phyloP scores from a whole-genome alignment of 1,140 invertebrate species.

The Meloidogyne floridensis region DNA sequence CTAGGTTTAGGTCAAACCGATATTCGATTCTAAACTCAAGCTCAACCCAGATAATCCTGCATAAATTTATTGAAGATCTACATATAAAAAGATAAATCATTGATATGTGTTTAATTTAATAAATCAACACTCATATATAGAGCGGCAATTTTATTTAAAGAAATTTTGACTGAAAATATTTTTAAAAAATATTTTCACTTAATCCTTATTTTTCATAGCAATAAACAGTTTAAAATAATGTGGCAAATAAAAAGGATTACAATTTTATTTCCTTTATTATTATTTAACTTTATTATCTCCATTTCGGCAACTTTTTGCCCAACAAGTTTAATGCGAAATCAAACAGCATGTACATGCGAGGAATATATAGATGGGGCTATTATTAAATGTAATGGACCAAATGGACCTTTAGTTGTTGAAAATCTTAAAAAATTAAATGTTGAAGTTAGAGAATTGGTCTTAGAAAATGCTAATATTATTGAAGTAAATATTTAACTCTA shows the following conservation, averaged over 20 bases:
- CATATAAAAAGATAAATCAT: too few species aligned
- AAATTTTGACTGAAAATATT: too few species aligned
- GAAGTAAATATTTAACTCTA: conserved; percentile 45
- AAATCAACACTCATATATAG: too few species aligned
- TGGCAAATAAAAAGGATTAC: not conserved
- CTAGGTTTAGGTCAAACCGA: too few species aligned
- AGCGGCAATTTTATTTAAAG: too few species aligned
- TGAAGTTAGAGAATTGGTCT: conserved; percentile 58
- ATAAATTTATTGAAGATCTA: too few species aligned
- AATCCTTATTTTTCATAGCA: not conserved
- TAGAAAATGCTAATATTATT: conserved; percentile 65
- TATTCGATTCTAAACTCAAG: too few species aligned
- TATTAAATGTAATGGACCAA: conserved; percentile 56
- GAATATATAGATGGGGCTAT: conserved; percentile 66
- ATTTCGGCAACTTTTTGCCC: conserved; percentile 51
- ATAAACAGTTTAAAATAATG: not conserved
- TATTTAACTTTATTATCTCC: not conserved
- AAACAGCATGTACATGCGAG: conserved; percentile 55
- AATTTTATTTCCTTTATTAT: not conserved
- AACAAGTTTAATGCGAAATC: conserved; percentile 53
- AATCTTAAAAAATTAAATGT: conserved; percentile 56
- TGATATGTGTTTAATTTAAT: too few species aligned
- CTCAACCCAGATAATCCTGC: too few species aligned
- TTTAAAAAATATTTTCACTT: too few species aligned
- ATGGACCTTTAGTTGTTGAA: conserved; percentile 60